Evolutionary conservation across 2,888 invertebrate genomes (phyloP).

Genomic region (Anorthoa munda): DNA sequence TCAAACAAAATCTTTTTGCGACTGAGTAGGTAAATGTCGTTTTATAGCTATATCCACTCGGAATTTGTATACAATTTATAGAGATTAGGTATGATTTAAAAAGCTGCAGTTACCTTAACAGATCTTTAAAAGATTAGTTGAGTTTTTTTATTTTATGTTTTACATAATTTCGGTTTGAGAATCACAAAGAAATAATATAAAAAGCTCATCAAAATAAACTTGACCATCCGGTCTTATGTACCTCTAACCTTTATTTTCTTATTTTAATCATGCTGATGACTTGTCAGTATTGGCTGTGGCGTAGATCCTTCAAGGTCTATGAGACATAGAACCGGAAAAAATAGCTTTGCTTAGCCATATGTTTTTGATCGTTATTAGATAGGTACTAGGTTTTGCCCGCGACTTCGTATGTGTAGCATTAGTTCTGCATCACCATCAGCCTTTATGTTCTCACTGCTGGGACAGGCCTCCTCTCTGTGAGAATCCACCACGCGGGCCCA

Average conservation of each 20-base stretch:
- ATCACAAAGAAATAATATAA: not conserved
- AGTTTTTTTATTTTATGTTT: not conserved
- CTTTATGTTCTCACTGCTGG: no score
- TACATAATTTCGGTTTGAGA: not conserved
- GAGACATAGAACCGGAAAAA: not conserved
- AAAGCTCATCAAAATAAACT: constrained; percentile 13
- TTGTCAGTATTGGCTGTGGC: not conserved
- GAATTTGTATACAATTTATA: not conserved
- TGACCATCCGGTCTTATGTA: constrained; percentile 7
- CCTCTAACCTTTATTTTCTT: constrained; percentile 23
- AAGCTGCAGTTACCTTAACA: not conserved
- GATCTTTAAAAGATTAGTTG: not conserved
- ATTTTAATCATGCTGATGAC: not conserved
- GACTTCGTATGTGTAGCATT: no score
- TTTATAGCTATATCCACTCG: no score
- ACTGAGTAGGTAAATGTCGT: no score
- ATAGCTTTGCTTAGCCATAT: not conserved
- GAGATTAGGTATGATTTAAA: not conserved
- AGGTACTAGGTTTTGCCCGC: no score
- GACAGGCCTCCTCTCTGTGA: no score
- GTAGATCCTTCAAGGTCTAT: constrained; percentile 9
- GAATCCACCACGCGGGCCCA: no score
- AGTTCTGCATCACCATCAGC: no score
- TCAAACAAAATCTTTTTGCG: no score
- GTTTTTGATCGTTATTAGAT: no score